Evolutionary conservation across 2,888 invertebrate genomes (phyloP).

Genomic region (Volucella inanis): DNA sequence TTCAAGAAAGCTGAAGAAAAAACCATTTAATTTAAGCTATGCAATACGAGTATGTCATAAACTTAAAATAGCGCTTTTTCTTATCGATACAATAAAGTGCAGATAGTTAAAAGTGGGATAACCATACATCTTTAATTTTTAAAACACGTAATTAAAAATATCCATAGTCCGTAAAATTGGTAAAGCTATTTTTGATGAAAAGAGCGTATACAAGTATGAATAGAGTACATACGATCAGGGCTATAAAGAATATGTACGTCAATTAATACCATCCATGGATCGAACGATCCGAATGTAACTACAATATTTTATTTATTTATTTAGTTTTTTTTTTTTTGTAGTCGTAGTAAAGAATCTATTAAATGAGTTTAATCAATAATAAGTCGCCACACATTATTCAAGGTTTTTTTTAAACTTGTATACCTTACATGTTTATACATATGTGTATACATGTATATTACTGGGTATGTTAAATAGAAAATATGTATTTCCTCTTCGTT

Average conservation of each 20-base stretch:
- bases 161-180: too few relatives aligned
- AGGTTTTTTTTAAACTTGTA: conserved; percentile 38
- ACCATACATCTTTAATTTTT: conserved; percentile 7
- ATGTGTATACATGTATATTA: too few relatives aligned
- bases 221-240: too few relatives aligned
- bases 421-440: too few relatives aligned
- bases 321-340: background rate
- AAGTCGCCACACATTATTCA: conserved; percentile 42
- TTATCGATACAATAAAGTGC: conserved; percentile 31
- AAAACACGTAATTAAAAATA: too few relatives aligned
- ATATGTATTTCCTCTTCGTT: conserved; percentile 35
- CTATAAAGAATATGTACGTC: conserved; percentile 6
- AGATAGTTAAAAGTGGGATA: conserved; percentile 26
- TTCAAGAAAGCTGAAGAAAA: too few relatives aligned
- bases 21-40: background rate
- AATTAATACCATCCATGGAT: conserved; percentile 20
- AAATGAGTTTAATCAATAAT: conserved; percentile 58
- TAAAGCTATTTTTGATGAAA: too few relatives aligned
- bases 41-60: background rate
- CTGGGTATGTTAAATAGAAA: too few relatives aligned
- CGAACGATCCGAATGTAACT: conserved; percentile 8
- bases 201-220: too few relatives aligned
- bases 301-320: too few relatives aligned
- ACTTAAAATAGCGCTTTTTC: conserved; percentile 25
- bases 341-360: conserved; percentile 3